These are phyloP conservation scores for Hydropotes inermis DNA, from an alignment of 2,113 vertebrate genomes.

Conservation along the genomic window DNA sequence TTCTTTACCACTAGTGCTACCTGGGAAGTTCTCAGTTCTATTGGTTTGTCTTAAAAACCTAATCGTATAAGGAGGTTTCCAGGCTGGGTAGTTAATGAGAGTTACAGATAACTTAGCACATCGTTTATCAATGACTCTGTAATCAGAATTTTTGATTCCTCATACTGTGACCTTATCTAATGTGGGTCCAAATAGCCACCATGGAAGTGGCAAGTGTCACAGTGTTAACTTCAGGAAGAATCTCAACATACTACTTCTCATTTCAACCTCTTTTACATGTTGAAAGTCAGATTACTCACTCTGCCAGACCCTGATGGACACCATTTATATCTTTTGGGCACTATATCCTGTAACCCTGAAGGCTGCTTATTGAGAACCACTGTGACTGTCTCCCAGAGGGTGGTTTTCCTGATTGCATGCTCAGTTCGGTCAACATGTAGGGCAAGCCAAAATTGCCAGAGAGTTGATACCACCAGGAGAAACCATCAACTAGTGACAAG, in stretches of 20 bases:
- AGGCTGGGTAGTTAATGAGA: background rate
- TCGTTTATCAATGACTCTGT: background rate
- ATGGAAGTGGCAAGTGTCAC: background rate
- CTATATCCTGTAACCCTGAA: background rate
- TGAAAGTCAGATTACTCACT: background rate
- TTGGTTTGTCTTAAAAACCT: background rate
- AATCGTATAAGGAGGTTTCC: background rate
- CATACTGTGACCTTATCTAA: background rate
- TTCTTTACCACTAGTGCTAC: background rate
- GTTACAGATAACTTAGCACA: background rate
- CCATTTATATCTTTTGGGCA: background rate
- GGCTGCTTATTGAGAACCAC: background rate
- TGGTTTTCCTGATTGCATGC: background rate
- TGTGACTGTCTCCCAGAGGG: background rate
- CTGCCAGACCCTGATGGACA: background rate
- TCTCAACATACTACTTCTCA: background rate
- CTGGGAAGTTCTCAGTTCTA: background rate
- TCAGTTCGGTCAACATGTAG: background rate
- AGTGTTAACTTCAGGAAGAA: background rate
- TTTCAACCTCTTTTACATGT: background rate
- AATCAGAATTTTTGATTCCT: background rate
- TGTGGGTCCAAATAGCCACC: background rate
- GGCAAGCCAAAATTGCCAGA: background rate
- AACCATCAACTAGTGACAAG: background rate
- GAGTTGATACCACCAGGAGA: background rate